phyloP scores from a whole-genome alignment of 2,113 vertebrate species.

The Bungarus multicinctus region DNA sequence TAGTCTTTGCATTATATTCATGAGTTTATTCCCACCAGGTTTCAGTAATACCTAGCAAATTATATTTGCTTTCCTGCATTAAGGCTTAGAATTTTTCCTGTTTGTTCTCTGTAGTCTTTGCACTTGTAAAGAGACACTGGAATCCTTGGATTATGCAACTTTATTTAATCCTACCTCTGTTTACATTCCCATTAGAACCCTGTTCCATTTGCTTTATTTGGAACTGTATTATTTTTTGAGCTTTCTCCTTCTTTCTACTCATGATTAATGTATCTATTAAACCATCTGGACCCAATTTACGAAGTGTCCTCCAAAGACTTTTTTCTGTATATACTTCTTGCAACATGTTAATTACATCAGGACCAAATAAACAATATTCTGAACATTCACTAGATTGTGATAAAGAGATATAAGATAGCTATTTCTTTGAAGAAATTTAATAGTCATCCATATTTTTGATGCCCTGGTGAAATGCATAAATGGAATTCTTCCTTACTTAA shows the following conservation, averaged over 20 bases:
- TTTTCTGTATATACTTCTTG: background rate
- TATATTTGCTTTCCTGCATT: background rate
- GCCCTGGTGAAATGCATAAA: background rate
- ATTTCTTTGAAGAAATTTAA: background rate
- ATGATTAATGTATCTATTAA: background rate
- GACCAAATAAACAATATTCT: background rate
- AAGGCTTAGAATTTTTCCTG: background rate
- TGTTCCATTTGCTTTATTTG: background rate
- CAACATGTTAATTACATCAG: background rate
- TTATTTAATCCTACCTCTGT: background rate
- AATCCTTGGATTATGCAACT: background rate
- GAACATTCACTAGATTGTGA: background rate
- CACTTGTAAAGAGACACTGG: background rate
- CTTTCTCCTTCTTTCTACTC: background rate
- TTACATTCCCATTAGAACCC: background rate
- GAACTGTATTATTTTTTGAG: background rate
- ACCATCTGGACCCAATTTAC: background rate
- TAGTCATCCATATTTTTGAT: background rate
- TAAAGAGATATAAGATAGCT: background rate
- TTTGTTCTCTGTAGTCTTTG: background rate
- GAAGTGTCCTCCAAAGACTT: background rate
- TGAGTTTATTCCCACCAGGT: background rate
- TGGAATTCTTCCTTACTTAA: background rate
- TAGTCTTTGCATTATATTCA: background rate
- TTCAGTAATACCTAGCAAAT: background rate